Percentiles rank a stretch among this genome's conserved stretches.
Conservation (phyloP, 1,140 invertebrate genomes). For the Aculops lycopersici region DNA sequence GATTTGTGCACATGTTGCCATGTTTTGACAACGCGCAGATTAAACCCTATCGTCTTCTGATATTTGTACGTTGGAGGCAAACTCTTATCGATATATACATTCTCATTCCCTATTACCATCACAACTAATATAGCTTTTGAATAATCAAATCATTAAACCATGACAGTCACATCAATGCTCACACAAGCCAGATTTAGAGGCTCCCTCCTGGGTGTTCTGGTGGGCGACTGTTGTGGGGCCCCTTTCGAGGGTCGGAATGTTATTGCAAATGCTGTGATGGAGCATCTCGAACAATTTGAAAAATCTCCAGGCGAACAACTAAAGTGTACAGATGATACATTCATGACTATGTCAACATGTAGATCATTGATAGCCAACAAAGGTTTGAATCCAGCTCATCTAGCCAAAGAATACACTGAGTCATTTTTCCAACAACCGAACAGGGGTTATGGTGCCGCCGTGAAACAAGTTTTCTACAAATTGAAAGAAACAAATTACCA, state of each 20-base stretch:
- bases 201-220: conserved; percentile 27
- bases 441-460: conserved; percentile 29
- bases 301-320: conserved; percentile 23
- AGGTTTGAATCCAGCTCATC: conserved; percentile 14
- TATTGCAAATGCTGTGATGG: conserved; percentile 20
- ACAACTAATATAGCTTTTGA: too few relatives aligned
- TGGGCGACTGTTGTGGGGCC: conserved; percentile 36
- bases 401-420: conserved; percentile 24
- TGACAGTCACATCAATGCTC: too few relatives aligned
- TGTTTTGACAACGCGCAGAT: too few relatives aligned
- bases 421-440: conserved; percentile 28
- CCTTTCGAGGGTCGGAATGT: conserved; percentile 27
- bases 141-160: too few relatives aligned
- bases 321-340: conserved; percentile 42
- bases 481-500: conserved; percentile 22
- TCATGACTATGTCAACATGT: conserved; percentile 32
- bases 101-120: too few relatives aligned
- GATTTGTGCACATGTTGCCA: too few relatives aligned
- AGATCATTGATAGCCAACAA: conserved; percentile 27
- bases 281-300: conserved; percentile 25
- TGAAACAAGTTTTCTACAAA: conserved; percentile 28
- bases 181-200: conserved; percentile 19
- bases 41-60: too few relatives aligned
- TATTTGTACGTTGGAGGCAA: too few relatives aligned
- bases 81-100: too few relatives aligned